Evolutionary conservation across 2,113 vertebrate genomes (phyloP), one percentile per base, ranked within the genome.

Genomic region (Azemiops feae): DNA sequence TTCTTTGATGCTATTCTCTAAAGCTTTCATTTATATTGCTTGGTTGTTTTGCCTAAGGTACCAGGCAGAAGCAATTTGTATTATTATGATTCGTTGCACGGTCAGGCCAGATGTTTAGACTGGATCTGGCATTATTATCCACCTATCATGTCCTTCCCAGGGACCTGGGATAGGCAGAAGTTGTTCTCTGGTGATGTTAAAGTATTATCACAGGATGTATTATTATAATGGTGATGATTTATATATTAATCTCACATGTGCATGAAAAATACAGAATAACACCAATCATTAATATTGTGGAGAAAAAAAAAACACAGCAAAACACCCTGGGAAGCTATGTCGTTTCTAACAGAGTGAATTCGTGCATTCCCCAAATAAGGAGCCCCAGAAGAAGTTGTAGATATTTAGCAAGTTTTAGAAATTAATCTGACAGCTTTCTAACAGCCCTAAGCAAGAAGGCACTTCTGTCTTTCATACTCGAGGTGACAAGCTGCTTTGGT

Each of bases 261-360:
- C 20, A 20, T 18, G 53, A 34, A 81, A 0, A 14, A 27, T 69
- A n/a, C n/a, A 92, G 86, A 30, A 43, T 74, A 88, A 60, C 4
- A 89, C 47, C 8, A 87, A 12, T 14, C 23, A 43, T 90, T 85
- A 88, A 64, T 93, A 22, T 5, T 22, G 18, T 43, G 53, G 50
- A 1, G 47, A 30, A 30, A 64, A 91, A 23, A 90, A 81, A 34
- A 69, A 1, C 60, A 1, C 81, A 8, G 18, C 86, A 64, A 90
- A 85, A 9, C 50, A 39, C 7, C 10, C 54, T 54, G 47, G 85
- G 64, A 45, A 50, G 16, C 16, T 47, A 14, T 85, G 34, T 27
- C 20, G 2, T 45, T 95, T 93, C 39, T 64, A 20, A 47, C 91
- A 54, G 39, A 60, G 85, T 30, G 92, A 90, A 30, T 91, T 89